Base-by-base conservation (phyloP, 2,888 invertebrate genomes). In the Lepidochitona cinerea region DNA sequence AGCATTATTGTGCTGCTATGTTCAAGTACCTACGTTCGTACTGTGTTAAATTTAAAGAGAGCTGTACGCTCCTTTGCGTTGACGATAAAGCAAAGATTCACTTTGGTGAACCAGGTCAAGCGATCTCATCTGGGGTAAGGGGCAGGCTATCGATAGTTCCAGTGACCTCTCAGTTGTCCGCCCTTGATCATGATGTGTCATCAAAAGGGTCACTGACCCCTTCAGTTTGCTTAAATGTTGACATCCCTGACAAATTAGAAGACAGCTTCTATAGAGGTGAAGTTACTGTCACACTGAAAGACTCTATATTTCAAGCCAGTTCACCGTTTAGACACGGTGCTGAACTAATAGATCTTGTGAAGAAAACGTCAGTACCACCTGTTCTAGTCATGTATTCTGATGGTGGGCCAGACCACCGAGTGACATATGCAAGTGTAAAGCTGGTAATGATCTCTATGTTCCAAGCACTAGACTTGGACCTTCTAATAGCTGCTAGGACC, bases 11-110 rank as follows among this genome's bases (percentile, higher is more conserved):
- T 74, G 67, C 66, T 59, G 77, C 79, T 0, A n/a, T 29, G 37
- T 66, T 79, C 23, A 68, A 72, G 29, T 79, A 77, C 35, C 18
- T 79, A n/a, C 77, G 73, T 54, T 26, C 67, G 33, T 71, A 54
- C 41, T 73, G 76, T 29, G 66, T 75, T 18, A 73, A 76, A 35
- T 12, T 74, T 29, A 33, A 35, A 32, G 68, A 70, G 7, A 1
- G 36, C 49, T 26, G 26, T n/a, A 33, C 66, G 66, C 37, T 79
- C n/a, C 66, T 65, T 65, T 75, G 52, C 64, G 69, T 52, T 49
- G 75, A 81, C 52, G 79, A 78, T 41, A 81, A 81, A 41, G 74
- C 78, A 18, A 75, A 80, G 68, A 70, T 78, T 0, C 76, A 69
- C 4, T 37, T 71, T 32, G 78, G 78, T n/a, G 37, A 75, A 1